Percentiles rank a stretch among this genome's conserved stretches.
Evolutionary conservation across 1,140 invertebrate species (phyloP).

Genomic region (Fopius arisanus): DNA sequence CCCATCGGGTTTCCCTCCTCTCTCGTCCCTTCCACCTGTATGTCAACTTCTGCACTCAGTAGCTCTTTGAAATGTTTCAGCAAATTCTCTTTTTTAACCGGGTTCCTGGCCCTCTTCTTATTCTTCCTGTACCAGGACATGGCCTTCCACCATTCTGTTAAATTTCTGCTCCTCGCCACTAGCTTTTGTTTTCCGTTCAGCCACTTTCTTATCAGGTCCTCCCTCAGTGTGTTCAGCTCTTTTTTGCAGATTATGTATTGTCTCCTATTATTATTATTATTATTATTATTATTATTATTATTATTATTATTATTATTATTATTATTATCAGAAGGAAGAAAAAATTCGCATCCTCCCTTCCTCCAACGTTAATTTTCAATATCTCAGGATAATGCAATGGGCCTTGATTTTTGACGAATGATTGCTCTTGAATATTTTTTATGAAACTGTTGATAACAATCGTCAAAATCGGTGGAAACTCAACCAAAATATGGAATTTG

Average conservation of each 20-base stretch:
- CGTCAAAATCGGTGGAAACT: no score
- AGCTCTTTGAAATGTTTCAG: not conserved
- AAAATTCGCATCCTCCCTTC: no score
- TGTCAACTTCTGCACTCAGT: not conserved
- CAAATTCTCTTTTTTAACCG: not conserved
- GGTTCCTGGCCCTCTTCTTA: not conserved
- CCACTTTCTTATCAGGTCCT: not conserved
- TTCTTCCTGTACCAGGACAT: not conserved
- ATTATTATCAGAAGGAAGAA: no score
- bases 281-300: no score
- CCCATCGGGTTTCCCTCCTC: not conserved
- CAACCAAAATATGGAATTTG: no score
- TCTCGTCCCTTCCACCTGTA: not conserved
- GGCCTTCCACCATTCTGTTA: conserved; percentile 5
- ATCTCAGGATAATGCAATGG: no score
- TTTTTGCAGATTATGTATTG: not conserved
- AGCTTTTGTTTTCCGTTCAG: conserved; percentile 4
- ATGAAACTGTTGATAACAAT: no score
- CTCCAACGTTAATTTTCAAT: no score
- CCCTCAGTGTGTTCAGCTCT: conserved; percentile 6
- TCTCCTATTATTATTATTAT: not conserved
- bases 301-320: no score
- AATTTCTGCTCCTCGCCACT: conserved; percentile 6
- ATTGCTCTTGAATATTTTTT: no score
- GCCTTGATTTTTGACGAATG: no score